Conservation (phyloP, 37 sponge, comb jelly and placozoan genomes). For the Amphimedon queenslandica region DNA sequence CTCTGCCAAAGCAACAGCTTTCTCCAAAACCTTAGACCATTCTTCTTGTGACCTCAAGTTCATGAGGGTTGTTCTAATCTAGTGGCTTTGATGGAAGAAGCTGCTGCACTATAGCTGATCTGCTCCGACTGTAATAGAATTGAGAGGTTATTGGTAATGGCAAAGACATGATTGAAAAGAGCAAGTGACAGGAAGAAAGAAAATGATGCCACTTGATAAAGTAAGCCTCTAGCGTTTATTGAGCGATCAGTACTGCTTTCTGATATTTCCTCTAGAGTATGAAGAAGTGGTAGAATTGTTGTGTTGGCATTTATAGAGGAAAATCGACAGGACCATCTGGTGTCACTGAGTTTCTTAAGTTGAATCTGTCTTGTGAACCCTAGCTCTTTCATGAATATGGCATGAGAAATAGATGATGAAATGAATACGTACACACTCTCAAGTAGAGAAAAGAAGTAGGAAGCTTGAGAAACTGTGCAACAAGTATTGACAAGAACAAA, state of each 20-base stretch:
- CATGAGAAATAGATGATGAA: neutral
- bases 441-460: constrained; percentile 11
- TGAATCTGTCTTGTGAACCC: constrained; percentile 1
- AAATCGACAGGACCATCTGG: constrained; percentile 16
- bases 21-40: constrained; percentile 15
- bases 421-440: constrained; percentile 9
- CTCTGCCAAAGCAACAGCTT: neutral
- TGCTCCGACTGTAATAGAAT: neutral
- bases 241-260: neutral
- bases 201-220: constrained; percentile 20
- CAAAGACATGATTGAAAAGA: constrained; percentile 1
- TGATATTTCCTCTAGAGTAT: neutral
- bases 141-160: neutral
- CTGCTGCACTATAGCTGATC: neutral
- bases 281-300: neutral
- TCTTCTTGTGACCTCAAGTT: too few species aligned
- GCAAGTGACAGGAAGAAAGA: constrained; percentile 1
- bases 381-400: neutral
- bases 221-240: constrained; percentile 1
- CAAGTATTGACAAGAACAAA: constrained; percentile 17
- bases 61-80: neutral
- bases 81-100: constrained; percentile 12
- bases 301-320: constrained; percentile 3
- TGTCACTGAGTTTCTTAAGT: constrained; percentile 16
- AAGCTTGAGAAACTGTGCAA: neutral